A percentile compares a stretch with the other conserved stretches of the same genome.
phyloP scores from a whole-genome alignment of 2,797 vertebrate genomes.

The Nyctibius grandis region DNA sequence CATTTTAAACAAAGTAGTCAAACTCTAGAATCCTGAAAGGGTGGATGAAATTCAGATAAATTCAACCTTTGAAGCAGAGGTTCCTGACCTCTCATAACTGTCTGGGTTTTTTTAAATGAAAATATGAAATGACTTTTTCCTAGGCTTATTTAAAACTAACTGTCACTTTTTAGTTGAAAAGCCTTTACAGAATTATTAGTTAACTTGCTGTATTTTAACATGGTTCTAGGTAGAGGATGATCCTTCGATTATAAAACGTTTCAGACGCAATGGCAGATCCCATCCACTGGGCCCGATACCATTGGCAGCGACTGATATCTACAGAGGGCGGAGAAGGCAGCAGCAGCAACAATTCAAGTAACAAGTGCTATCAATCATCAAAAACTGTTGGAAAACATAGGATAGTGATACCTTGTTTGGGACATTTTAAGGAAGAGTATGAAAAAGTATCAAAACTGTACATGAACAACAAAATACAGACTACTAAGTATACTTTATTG shows the following conservation, averaged over 20 bases:
- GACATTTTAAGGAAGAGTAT: slow-evolving; percentile 79
- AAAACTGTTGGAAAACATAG: slow-evolving; percentile 74
- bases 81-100: neutral
- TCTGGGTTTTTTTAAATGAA: neutral
- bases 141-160: neutral
- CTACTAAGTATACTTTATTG: slow-evolving; percentile 89
- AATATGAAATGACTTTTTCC: neutral
- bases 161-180: neutral
- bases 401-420: slow-evolving; percentile 78
- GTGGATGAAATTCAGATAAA: neutral
- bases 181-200: neutral
- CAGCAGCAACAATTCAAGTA: slow-evolving; percentile 20
- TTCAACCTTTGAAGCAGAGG: neutral
- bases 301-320: slow-evolving; percentile 72
- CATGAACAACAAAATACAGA: slow-evolving; percentile 85
- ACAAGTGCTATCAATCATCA: neutral
- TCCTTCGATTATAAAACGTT: neutral
- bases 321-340: slow-evolving; percentile 32
- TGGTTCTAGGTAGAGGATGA: neutral
- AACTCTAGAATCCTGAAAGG: neutral
- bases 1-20: neutral
- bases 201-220: neutral
- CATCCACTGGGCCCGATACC: slow-evolving; percentile 77
- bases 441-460: slow-evolving; percentile 78
- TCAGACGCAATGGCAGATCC: slow-evolving; percentile 76